A percentile compares a stretch with the other conserved stretches of the same genome.
These are phyloP conservation scores for Myotis daubentonii DNA, from an alignment of 2,797 vertebrate species.

Conservation along the genomic window DNA sequence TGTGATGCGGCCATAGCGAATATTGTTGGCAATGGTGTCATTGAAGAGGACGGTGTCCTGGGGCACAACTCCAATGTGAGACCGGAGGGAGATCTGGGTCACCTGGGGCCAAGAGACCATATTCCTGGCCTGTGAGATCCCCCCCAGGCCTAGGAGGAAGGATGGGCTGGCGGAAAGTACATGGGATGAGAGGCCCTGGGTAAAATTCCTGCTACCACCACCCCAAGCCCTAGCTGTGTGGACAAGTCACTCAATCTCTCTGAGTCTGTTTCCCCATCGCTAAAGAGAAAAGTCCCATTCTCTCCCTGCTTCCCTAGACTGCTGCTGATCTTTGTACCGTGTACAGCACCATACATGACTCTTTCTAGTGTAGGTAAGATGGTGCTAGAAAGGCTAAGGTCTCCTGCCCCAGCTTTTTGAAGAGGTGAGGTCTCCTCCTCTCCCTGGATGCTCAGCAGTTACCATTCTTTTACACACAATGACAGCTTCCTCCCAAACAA, in stretches of 20 bases:
- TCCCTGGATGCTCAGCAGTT: neutral
- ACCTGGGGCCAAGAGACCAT: constrained; percentile 85
- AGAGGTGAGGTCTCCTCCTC: neutral
- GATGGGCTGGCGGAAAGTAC: neutral
- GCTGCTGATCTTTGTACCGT: neutral
- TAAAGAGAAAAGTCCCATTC: neutral
- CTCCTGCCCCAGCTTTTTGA: neutral
- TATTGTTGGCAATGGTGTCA: constrained; percentile 94
- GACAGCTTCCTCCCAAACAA: neutral
- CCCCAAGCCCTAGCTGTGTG: neutral
- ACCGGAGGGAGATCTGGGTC: constrained; percentile 92
- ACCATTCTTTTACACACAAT: neutral
- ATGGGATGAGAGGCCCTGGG: neutral
- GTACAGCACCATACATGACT: neutral
- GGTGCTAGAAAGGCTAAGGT: neutral
- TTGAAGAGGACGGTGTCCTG: constrained; percentile 99
- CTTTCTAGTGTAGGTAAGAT: neutral
- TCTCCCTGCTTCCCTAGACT: neutral
- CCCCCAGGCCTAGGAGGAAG: neutral
- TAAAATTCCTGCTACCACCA: neutral
- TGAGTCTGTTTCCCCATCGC: neutral
- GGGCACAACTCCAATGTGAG: constrained; percentile 96
- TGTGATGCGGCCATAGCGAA: constrained; percentile 93
- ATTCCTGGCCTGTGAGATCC: neutral
- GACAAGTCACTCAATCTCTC: neutral